These are phyloP conservation scores for Artemia sinica DNA, from an alignment of 2,888 invertebrate genomes.

Conservation along the genomic window DNA sequence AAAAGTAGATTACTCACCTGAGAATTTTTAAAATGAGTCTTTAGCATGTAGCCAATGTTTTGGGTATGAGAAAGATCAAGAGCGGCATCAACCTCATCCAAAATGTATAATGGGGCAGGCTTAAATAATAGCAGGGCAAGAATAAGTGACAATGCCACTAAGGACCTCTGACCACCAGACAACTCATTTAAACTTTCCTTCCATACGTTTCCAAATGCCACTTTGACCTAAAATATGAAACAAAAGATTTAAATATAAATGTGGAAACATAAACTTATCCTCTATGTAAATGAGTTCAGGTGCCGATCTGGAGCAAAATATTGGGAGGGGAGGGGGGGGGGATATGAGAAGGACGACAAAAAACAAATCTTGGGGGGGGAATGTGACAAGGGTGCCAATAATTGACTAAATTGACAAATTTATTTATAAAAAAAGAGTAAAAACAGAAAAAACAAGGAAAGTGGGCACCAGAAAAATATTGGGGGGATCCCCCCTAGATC, in stretches of 20 bases:
- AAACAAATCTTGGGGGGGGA: no score
- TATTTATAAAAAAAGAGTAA: no score
- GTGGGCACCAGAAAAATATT: no score
- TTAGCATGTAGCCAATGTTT: constrained; percentile 91
- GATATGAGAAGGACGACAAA: no score
- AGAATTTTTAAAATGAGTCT: constrained; percentile 68
- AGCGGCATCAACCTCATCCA: constrained; percentile 98
- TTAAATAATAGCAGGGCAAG: constrained; percentile 90
- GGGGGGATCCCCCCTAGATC: no score
- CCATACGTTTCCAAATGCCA: constrained; percentile 82
- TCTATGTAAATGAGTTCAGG: no score
- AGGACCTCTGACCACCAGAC: constrained; percentile 87
- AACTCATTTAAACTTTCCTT: constrained; percentile 89
- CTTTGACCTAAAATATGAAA: constrained; percentile 42
- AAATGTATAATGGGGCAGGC: constrained; percentile 92
- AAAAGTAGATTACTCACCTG: constrained; percentile 39
- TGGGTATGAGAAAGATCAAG: constrained; percentile 94
- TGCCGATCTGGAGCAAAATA: no score
- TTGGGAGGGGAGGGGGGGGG: no score
- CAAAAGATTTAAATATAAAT: neutral
- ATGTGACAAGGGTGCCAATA: no score
- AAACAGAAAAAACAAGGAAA: no score
- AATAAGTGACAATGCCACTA: constrained; percentile 88
- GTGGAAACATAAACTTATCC: neutral
- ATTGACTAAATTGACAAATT: no score